A percentile compares a stretch with the other conserved stretches of the same genome.
These are phyloP conservation scores for Acestrorhynchus altus DNA, from an alignment of 2,797 vertebrate species.

Conservation along the genomic window DNA sequence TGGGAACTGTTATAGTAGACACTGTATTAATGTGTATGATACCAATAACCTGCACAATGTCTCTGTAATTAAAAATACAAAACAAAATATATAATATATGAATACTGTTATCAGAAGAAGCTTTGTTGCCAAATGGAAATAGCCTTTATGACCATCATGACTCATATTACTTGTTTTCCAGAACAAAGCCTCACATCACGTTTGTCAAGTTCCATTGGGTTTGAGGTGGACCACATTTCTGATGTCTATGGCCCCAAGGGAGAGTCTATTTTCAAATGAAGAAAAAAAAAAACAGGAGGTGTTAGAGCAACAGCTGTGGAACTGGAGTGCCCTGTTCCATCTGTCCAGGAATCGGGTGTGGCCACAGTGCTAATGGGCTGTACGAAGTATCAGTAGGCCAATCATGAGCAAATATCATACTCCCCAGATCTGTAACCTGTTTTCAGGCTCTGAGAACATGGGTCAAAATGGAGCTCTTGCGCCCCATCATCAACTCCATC, in stretches of 20 bases:
- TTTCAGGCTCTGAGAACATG: not conserved
- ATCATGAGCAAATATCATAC: slow-evolving; percentile 1
- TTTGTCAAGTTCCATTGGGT: not conserved
- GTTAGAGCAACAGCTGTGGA: slow-evolving; percentile 6
- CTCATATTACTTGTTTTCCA: not conserved
- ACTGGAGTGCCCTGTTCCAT: slow-evolving; percentile 32
- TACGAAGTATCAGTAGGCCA: not conserved
- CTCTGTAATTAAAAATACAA: not conserved
- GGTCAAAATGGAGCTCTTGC: not conserved
- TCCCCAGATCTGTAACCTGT: not conserved
- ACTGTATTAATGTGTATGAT: too few relatives aligned
- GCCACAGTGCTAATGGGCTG: not conserved
- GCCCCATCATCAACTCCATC: not conserved
- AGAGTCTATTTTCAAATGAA: not conserved
- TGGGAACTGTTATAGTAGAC: too few relatives aligned
- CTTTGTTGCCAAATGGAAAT: not conserved
- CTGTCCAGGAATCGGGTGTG: slow-evolving; percentile 11
- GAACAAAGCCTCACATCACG: not conserved
- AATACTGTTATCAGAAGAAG: not conserved
- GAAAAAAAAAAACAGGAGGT: slow-evolving; percentile 18
- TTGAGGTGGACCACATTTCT: not conserved
- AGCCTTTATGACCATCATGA: not conserved
- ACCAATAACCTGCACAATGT: too few relatives aligned
- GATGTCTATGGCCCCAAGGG: not conserved
- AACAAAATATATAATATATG: too few relatives aligned